A percentile compares a stretch with the other conserved stretches of the same genome.
phyloP scores from a whole-genome alignment of 2,888 invertebrate species.

The Mamestra brassicae region DNA sequence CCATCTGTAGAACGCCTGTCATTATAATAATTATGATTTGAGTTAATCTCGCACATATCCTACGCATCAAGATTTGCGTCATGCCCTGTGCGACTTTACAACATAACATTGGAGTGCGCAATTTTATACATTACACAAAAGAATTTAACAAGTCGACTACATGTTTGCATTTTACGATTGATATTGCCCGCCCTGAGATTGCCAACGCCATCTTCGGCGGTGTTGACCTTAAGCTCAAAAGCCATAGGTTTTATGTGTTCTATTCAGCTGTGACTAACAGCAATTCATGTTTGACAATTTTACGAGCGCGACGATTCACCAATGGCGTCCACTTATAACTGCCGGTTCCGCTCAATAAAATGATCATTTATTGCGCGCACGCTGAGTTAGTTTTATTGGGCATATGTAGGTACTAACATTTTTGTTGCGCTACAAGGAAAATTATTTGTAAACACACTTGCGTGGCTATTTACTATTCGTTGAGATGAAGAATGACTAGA shows the following conservation, averaged over 20 bases:
- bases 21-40: conserved; percentile 58
- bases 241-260: conserved; percentile 67
- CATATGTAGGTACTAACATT: conserved; percentile 58
- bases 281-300: conserved; percentile 73
- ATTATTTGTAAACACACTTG: conserved; percentile 51
- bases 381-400: conserved; percentile 62
- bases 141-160: conserved; percentile 55
- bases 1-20: conserved; percentile 34
- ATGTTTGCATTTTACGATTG: conserved; percentile 63
- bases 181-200: conserved; percentile 52
- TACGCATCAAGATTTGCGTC: conserved; percentile 54
- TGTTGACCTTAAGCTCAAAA: conserved; percentile 65
- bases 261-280: conserved; percentile 70
- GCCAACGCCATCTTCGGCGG: conserved; percentile 59
- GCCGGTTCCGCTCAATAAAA: conserved; percentile 77
- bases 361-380: conserved; percentile 69
- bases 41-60: conserved; percentile 59
- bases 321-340: conserved; percentile 70
- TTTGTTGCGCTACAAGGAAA: conserved; percentile 63
- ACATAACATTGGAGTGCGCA: conserved; percentile 57
- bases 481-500: not conserved
- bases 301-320: conserved; percentile 73
- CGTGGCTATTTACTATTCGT: conserved; percentile 4
- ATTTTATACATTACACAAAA: conserved; percentile 57
- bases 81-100: conserved; percentile 54